Evolutionary conservation across 2,113 vertebrate species (phyloP).

Genomic region (Myiozetetes cayanensis): DNA sequence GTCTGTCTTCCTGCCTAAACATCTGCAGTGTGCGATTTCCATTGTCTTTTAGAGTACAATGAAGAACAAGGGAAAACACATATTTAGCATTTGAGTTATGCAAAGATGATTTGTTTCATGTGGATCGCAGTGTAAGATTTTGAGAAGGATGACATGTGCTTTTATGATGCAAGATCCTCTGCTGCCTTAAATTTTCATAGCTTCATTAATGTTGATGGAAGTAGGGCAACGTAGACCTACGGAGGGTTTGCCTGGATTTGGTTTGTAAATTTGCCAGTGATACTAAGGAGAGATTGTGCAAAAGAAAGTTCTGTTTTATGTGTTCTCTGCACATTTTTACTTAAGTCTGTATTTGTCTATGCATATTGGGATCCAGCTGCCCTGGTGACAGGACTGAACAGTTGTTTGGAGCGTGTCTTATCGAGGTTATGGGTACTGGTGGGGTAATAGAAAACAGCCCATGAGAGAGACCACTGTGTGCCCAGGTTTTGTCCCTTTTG

Average conservation of each 20-base stretch:
- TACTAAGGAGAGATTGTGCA: background rate
- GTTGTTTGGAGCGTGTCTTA: background rate
- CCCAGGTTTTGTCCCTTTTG: accelerated
- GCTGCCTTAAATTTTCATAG: background rate
- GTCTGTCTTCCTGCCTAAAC: background rate
- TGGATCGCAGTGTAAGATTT: background rate
- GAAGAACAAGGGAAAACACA: background rate
- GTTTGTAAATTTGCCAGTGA: background rate
- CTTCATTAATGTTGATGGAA: background rate
- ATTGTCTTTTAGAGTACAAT: background rate
- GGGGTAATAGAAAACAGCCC: background rate
- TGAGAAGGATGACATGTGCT: background rate
- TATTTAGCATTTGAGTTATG: background rate
- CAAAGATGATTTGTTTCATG: background rate
- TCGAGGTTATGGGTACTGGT: background rate
- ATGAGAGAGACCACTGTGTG: background rate
- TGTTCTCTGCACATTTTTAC: background rate
- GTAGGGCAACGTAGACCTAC: background rate
- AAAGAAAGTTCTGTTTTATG: background rate
- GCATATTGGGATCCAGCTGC: background rate
- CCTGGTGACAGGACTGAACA: background rate
- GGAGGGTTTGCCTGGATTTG: background rate
- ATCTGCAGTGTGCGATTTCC: background rate
- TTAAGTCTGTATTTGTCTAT: background rate
- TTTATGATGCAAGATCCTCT: background rate